phyloP scores from a whole-genome alignment of 2,797 vertebrate genomes.

The Benthosema pterotum region DNA sequence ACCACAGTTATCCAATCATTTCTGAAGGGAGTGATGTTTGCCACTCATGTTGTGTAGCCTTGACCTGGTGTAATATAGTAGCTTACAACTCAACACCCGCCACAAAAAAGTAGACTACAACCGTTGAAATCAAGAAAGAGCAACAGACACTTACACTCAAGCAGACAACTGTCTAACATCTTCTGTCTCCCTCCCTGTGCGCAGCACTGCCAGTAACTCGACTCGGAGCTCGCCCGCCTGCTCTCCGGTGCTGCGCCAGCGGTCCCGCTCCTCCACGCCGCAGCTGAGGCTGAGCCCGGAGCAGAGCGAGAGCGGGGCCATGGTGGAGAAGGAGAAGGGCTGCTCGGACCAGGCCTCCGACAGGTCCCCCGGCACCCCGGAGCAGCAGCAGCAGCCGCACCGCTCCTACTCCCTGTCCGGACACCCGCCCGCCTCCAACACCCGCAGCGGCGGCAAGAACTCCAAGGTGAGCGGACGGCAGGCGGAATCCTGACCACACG shows the following conservation, averaged over 20 bases:
- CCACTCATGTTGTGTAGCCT: no score
- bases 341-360: constrained; percentile 86
- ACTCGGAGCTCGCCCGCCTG: constrained; percentile 91
- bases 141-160: no score
- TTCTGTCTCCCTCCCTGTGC: constrained; percentile 20
- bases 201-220: constrained; percentile 91
- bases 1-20: no score
- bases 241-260: constrained; percentile 90
- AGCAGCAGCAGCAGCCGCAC: constrained; percentile 83
- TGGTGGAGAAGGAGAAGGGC: constrained; percentile 94
- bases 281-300: constrained; percentile 77
- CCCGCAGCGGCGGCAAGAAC: constrained; percentile 86
- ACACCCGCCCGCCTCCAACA: constrained; percentile 81
- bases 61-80: no score
- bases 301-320: constrained; percentile 78
- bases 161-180: not conserved
- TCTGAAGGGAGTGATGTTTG: no score
- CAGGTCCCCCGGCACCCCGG: constrained; percentile 87
- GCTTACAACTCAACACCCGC: no score
- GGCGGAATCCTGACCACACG: not conserved
- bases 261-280: constrained; percentile 85
- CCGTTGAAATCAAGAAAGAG: no score
- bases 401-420: constrained; percentile 76
- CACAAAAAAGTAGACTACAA: no score
- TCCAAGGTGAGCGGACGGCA: constrained; percentile 84